phyloP scores from a whole-genome alignment of 2,113 vertebrate genomes.

The Pyxicephalus adspersus region DNA sequence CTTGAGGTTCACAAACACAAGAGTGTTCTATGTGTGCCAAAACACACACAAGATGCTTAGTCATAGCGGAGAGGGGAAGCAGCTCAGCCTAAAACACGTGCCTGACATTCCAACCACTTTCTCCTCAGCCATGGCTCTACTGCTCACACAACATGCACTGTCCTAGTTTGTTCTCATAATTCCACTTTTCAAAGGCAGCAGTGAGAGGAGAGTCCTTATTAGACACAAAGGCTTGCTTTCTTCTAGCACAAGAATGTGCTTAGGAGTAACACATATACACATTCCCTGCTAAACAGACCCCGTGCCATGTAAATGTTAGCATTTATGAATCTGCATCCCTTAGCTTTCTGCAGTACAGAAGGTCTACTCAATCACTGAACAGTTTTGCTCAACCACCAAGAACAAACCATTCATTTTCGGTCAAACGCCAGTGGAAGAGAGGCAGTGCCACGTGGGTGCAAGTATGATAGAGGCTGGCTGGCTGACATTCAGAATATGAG shows the following conservation, averaged over 20 bases:
- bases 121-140: conserved; percentile 59
- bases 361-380: not conserved
- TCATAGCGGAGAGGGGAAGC: conserved; percentile 65
- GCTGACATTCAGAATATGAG: not conserved
- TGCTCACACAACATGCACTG: conserved; percentile 63
- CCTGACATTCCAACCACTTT: conserved; percentile 67
- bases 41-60: conserved; percentile 66
- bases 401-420: conserved; percentile 33
- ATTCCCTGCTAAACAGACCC: not conserved
- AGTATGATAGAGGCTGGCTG: too few species aligned
- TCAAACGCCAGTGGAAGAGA: not conserved
- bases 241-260: conserved; percentile 44
- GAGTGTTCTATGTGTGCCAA: conserved; percentile 58
- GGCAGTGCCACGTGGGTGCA: not conserved
- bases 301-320: conserved; percentile 39
- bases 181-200: conserved; percentile 39
- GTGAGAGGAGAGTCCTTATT: conserved; percentile 39
- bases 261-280: conserved; percentile 32
- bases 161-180: conserved; percentile 58
- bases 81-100: conserved; percentile 66
- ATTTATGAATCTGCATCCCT: conserved; percentile 12
- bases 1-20: conserved; percentile 49
- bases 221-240: conserved; percentile 50
- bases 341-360: not conserved
- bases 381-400: not conserved